Percentiles rank a stretch among this genome's conserved stretches.
phyloP scores from a whole-genome alignment of 2,888 invertebrate species.

The Eretmocerus hayati region DNA sequence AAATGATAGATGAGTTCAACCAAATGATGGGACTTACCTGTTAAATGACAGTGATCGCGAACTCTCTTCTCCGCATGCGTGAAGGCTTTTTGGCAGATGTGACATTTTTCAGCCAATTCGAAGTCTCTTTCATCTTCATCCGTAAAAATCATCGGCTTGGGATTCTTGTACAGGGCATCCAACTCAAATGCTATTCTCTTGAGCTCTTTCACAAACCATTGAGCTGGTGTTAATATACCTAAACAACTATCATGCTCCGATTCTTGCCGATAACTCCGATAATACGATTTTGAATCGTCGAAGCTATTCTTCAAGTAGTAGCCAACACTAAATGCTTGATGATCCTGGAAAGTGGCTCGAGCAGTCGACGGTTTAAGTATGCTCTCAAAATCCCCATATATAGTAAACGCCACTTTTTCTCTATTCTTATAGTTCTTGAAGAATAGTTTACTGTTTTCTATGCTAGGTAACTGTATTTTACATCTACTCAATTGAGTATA shows the following conservation, averaged over 20 bases:
- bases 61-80: too few species aligned
- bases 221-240: background rate
- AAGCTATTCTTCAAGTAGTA: background rate
- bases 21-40: too few species aligned
- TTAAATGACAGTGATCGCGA: too few species aligned
- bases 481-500: constrained; percentile 9
- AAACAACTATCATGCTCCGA: too few species aligned
- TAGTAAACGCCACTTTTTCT: constrained; percentile 13
- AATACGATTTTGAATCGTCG: constrained; percentile 1
- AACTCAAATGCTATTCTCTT: background rate
- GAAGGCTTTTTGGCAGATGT: too few species aligned
- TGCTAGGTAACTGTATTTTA: constrained; percentile 10
- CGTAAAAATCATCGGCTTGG: too few species aligned
- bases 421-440: constrained; percentile 19
- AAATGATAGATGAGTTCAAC: too few species aligned
- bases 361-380: background rate
- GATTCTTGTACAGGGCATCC: too few species aligned
- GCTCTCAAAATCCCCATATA: constrained; percentile 19
- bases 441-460: constrained; percentile 9
- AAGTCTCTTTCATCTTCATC: too few species aligned
- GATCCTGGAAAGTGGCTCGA: constrained; percentile 1
- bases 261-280: background rate
- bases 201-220: background rate
- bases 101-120: too few species aligned
- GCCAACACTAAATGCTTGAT: constrained; percentile 2